These are phyloP conservation scores for Tipula confusa DNA, from an alignment of 2,888 invertebrate species.

Conservation along the genomic window DNA sequence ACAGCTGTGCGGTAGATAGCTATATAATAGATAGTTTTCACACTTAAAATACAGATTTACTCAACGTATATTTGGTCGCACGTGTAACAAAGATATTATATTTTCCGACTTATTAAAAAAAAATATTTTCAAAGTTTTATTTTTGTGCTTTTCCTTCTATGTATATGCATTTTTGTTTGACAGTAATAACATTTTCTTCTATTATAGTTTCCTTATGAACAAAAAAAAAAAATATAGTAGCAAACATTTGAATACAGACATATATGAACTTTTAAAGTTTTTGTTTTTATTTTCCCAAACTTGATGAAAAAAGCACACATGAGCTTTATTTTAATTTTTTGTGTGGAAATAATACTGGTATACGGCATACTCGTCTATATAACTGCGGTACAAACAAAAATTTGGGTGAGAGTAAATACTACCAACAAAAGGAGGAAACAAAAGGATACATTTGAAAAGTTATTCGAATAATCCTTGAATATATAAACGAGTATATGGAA, in stretches of 20 bases:
- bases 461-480: constrained; percentile 3
- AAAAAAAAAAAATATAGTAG: background rate
- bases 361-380: too few species aligned
- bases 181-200: background rate
- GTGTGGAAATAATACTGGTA: background rate
- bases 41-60: too few species aligned
- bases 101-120: background rate
- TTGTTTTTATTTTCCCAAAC: background rate
- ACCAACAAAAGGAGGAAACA: background rate
- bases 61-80: too few species aligned
- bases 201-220: background rate
- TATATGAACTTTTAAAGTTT: background rate
- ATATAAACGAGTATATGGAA: background rate
- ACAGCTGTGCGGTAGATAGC: too few species aligned
- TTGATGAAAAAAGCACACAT: background rate
- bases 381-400: background rate
- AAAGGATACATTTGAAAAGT: background rate
- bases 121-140: background rate
- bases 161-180: background rate
- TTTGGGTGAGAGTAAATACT: background rate
- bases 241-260: background rate
- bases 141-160: background rate
- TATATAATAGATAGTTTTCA: too few species aligned
- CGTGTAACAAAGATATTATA: too few species aligned
- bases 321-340: background rate